phyloP scores from a whole-genome alignment of 1,140 invertebrate genomes.

The Coptotermes formosanus region DNA sequence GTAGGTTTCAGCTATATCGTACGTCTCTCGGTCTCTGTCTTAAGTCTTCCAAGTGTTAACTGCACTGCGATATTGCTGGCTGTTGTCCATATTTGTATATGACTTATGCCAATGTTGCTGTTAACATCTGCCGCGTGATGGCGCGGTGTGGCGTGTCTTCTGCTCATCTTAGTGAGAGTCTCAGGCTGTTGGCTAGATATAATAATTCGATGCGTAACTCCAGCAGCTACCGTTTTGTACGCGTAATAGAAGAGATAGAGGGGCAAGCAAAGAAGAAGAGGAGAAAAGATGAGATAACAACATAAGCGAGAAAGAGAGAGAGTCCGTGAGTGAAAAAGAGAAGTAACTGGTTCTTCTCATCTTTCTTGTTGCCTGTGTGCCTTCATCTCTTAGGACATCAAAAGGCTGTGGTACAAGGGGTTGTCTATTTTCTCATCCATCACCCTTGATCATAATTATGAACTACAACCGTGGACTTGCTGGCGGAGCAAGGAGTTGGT shows the following conservation, averaged over 20 bases:
- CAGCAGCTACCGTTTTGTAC: conserved; percentile 9
- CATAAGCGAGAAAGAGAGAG: not conserved
- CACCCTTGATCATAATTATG: conserved; percentile 18
- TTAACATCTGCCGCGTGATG: not conserved
- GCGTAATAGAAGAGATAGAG: conserved; percentile 13
- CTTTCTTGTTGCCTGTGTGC: conserved; percentile 4
- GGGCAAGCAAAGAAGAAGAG: not conserved
- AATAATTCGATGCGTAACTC: conserved; percentile 8
- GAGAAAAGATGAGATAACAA: not conserved
- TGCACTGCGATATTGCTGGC: no score
- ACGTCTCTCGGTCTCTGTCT: no score
- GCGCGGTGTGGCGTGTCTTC: not conserved
- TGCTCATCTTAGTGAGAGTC: not conserved
- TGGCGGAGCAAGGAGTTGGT: not conserved
- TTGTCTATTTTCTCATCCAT: conserved; percentile 19
- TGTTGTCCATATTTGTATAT: not conserved
- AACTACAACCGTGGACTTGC: conserved; percentile 1
- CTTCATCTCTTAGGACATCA: conserved; percentile 18
- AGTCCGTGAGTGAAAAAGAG: not conserved
- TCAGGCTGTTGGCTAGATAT: not conserved
- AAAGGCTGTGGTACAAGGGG: conserved; percentile 2
- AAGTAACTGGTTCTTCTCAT: not conserved
- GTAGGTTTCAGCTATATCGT: no score
- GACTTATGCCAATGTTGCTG: conserved; percentile 1
- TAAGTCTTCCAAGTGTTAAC: no score